Evolutionary conservation across 2,888 invertebrate species (phyloP).

Genomic region (Ptilodon capucinus): DNA sequence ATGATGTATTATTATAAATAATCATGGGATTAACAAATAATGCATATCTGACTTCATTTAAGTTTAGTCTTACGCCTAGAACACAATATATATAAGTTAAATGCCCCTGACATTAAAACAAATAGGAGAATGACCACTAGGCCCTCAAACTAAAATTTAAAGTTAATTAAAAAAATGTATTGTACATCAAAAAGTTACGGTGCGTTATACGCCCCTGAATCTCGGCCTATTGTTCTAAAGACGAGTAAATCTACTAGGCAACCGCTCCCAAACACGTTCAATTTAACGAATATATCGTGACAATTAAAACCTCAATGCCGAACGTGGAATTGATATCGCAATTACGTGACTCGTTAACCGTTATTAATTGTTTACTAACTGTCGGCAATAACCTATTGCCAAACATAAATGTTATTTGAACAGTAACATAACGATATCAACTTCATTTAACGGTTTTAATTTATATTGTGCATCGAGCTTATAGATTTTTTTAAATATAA

Average conservation of each 20-base stretch:
- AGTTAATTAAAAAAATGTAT: too few species aligned
- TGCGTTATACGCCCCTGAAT: background rate
- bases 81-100: too few species aligned
- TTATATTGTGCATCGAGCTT: conserved; percentile 18
- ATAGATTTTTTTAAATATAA: background rate
- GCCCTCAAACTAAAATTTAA: too few species aligned
- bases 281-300: conserved; percentile 15
- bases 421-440: conserved; percentile 13
- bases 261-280: background rate
- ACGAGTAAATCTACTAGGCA: background rate
- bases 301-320: conserved; percentile 39
- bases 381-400: conserved; percentile 31
- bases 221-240: background rate
- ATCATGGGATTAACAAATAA: too few species aligned
- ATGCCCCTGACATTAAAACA: too few species aligned
- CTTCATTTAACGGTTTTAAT: conserved; percentile 5
- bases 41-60: too few species aligned
- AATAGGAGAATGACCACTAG: too few species aligned
- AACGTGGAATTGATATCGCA: conserved; percentile 22
- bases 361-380: conserved; percentile 38
- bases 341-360: conserved; percentile 37
- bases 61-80: too few species aligned
- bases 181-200: too few species aligned
- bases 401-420: conserved; percentile 28
- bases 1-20: too few species aligned